Evolutionary conservation across 37 sponge, comb jelly and placozoan species (phyloP).

Genomic region (Oscarella lobularis): DNA sequence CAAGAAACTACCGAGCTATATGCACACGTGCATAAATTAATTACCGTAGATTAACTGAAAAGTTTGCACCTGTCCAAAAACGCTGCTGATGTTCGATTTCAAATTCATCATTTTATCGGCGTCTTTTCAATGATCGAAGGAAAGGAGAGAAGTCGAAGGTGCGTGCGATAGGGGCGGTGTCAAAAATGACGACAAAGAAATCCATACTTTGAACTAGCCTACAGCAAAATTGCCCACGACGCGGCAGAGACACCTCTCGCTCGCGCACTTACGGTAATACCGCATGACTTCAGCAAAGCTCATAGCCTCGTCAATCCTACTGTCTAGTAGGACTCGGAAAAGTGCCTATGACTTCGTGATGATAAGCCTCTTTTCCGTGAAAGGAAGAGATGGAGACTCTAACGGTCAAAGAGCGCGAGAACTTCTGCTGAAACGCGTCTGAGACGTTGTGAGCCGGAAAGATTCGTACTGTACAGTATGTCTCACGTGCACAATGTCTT

Average conservation of each 20-base stretch:
- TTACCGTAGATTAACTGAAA: too few relatives aligned
- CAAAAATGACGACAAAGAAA: conserved; percentile 97
- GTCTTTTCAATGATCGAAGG: conserved; percentile 72
- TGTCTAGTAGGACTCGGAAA: too few relatives aligned
- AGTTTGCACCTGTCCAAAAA: conserved; percentile 33
- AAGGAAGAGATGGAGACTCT: too few relatives aligned
- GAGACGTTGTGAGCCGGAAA: conserved; percentile 97
- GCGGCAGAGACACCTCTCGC: too few relatives aligned
- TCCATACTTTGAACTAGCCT: conserved; percentile 74
- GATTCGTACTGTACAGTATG: too few relatives aligned
- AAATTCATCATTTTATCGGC: conserved; percentile 38
- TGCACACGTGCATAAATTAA: neutral
- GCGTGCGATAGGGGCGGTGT: conserved; percentile 98
- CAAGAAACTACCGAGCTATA: neutral
- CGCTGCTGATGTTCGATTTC: conserved; percentile 30
- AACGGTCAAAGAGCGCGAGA: conserved; percentile 62
- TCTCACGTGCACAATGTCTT: too few relatives aligned
- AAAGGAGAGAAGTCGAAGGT: conserved; percentile 94
- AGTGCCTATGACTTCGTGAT: conserved; percentile 79
- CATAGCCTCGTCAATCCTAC: conserved; percentile 93
- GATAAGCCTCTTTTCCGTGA: conserved; percentile 29
- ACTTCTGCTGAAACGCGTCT: conserved; percentile 95
- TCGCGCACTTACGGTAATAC: too few relatives aligned
- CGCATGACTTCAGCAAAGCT: conserved; percentile 85
- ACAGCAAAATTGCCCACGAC: too few relatives aligned